Evolutionary conservation across 2,888 invertebrate species (phyloP), one percentile per base, ranked within the genome.

Genomic region (Eledone cirrhosa): DNA sequence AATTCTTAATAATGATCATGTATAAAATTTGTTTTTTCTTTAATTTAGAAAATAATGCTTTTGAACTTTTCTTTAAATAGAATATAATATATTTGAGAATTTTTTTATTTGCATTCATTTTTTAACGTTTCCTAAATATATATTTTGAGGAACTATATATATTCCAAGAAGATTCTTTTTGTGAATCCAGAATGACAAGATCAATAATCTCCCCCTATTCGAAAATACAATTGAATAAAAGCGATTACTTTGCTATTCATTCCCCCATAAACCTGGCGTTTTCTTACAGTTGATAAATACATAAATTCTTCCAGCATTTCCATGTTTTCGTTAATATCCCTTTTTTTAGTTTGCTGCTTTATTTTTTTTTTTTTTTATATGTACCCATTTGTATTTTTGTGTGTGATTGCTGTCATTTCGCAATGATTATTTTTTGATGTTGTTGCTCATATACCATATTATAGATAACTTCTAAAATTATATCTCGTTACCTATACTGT

Each of bases 161-260:
- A 24, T 72, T 72, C 72, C 72, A 72, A 8, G 41, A 41, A 41
- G 41, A 41, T 69, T 72, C 31, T 72, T 19, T 19, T 24, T 41
- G 72, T 72, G 72, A 72, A 72, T 72, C 72, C 72, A 41, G 72
- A 72, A 72, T 72, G 72, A 72, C 72, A 72, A 72, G 72, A 72
- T 72, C 72, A 72, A 41, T 41, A 41, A 41, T 8, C 11, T 11
- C 11, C 11, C 41, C 41, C 41, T 41, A 41, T 41, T 41, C 41
- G 11, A 41, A 41, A 41, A 41, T 41, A 41, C 41, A 41, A 41
- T 41, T 41, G 41, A 41, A 41, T 41, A 41, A 2, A 41, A 41
- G 41, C 41, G 11, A 41, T 41, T 41, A 31, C 31, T n/a, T 22
- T 53, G 19, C 22, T 72, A 33, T 72, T 72, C 41, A 31, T 33